Percentiles rank a stretch among this genome's conserved stretches.
Conservation (phyloP, 2,797 vertebrate genomes). For the Echiichthys vipera region DNA sequence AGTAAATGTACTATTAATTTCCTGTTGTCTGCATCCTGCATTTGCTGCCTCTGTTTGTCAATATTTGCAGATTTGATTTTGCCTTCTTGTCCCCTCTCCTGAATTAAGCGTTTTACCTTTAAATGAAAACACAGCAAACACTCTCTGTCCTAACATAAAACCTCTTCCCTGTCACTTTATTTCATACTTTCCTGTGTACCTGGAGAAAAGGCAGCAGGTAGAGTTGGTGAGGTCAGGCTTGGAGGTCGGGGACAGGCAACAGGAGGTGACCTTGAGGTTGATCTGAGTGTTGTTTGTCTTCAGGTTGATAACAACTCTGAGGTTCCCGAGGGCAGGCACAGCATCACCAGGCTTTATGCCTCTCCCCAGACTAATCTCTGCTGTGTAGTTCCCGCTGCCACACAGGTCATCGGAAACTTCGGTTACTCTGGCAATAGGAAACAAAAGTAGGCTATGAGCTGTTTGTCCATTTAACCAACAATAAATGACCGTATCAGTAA, state of each 20-base stretch:
- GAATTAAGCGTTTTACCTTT: not conserved
- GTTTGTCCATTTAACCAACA: not conserved
- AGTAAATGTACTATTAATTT: conserved; percentile 17
- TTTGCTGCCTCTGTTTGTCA: conserved; percentile 1
- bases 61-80: not conserved
- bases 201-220: conserved; percentile 81
- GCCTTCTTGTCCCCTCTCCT: not conserved
- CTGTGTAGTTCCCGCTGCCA: conserved; percentile 82
- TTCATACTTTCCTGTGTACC: conserved; percentile 61
- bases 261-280: conserved; percentile 79
- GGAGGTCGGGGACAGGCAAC: conserved; percentile 77
- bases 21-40: not conserved
- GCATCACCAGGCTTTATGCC: conserved; percentile 68
- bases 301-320: conserved; percentile 76
- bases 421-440: conserved; percentile 67
- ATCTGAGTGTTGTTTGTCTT: conserved; percentile 81
- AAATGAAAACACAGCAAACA: conserved; percentile 3
- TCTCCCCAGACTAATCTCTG: conserved; percentile 79
- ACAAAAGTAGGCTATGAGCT: not conserved
- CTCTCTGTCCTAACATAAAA: not conserved
- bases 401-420: conserved; percentile 82
- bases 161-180: not conserved
- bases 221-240: conserved; percentile 61
- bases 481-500: not conserved
- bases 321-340: conserved; percentile 65